phyloP scores from a whole-genome alignment of 2,113 vertebrate species.

The Mesocricetus auratus region DNA sequence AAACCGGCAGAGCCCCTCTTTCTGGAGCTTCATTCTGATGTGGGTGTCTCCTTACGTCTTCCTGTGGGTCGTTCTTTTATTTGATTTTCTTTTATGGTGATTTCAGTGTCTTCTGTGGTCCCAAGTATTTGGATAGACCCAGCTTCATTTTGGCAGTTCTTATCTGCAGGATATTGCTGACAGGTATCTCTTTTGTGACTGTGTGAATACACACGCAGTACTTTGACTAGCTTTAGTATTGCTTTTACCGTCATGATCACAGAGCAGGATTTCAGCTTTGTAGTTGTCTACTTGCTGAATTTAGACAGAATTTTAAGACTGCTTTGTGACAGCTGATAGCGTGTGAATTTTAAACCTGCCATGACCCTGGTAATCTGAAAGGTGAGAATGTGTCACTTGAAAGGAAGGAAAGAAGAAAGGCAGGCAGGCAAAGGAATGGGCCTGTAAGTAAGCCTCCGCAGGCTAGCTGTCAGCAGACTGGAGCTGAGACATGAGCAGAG shows the following conservation, averaged over 20 bases:
- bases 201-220: no score
- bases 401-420: conserved; percentile 34
- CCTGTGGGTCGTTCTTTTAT: background rate
- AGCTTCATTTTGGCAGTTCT: background rate
- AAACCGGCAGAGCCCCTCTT: background rate
- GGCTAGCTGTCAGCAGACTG: no score
- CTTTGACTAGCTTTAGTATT: background rate
- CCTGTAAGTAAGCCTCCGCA: background rate
- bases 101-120: background rate
- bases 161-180: background rate
- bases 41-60: background rate
- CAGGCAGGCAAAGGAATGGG: background rate
- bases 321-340: background rate
- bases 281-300: background rate
- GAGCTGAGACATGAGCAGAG: background rate
- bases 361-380: background rate
- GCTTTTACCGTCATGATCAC: background rate
- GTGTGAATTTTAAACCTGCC: background rate
- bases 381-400: background rate
- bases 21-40: background rate
- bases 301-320: background rate
- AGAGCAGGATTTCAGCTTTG: background rate
- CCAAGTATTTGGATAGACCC: background rate
- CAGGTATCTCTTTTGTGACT: no score
- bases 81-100: background rate